Conservation (phyloP, 1,140 invertebrate genomes). For the Drosophila seguyi region DNA sequence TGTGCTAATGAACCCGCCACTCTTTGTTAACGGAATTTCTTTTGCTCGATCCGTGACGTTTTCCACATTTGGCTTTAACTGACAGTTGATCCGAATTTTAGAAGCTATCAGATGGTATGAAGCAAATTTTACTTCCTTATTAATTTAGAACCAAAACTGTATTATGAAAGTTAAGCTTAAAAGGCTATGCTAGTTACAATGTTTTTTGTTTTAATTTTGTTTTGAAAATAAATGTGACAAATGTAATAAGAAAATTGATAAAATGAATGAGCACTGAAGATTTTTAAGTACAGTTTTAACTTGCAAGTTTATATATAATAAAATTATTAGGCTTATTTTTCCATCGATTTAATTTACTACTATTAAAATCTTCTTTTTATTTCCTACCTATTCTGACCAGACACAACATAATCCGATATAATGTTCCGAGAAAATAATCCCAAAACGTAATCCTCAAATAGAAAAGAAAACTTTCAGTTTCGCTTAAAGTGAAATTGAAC, state of each 20-base stretch:
- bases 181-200: too few species aligned
- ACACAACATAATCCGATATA: background rate
- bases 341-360: background rate
- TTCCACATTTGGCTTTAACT: constrained; percentile 7
- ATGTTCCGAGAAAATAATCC: constrained; percentile 1
- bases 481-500: constrained; percentile 33
- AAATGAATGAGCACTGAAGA: background rate
- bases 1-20: constrained; percentile 28
- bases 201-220: too few species aligned
- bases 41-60: background rate
- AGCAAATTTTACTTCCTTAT: background rate
- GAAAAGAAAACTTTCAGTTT: constrained; percentile 46
- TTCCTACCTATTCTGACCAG: background rate
- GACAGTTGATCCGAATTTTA: background rate
- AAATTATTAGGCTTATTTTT: background rate
- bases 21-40: constrained; percentile 39
- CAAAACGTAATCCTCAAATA: constrained; percentile 30
- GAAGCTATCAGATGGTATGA: background rate
- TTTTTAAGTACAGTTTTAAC: background rate
- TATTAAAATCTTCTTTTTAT: background rate
- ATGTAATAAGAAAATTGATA: background rate
- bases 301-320: background rate
- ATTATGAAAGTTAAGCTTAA: background rate
- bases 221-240: background rate
- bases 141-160: background rate